Percentiles rank a stretch among this genome's conserved stretches.
Conservation (phyloP, 2,888 invertebrate genomes). For the Nemapogon koenigi region DNA sequence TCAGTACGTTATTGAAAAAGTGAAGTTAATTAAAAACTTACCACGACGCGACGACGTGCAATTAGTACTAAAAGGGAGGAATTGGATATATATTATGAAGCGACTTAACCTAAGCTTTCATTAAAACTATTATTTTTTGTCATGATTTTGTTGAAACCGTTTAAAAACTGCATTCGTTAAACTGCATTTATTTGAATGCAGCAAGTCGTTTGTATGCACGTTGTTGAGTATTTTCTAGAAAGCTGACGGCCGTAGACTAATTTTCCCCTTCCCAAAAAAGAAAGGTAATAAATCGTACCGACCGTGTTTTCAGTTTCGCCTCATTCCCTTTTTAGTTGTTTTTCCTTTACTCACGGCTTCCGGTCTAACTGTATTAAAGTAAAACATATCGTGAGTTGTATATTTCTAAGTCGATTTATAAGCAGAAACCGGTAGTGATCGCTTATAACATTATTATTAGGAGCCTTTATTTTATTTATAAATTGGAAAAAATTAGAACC, state of each 20-base stretch:
- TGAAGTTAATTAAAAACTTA: too few species aligned
- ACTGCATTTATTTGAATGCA: too few species aligned
- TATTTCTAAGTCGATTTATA: not conserved
- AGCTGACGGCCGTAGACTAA: not conserved
- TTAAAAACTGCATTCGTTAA: too few species aligned
- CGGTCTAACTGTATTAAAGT: not conserved
- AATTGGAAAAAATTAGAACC: not conserved
- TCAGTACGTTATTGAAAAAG: too few species aligned
- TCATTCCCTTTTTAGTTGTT: not conserved
- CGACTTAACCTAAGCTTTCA: too few species aligned
- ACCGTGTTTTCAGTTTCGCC: not conserved
- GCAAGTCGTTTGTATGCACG: too few species aligned
- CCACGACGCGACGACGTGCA: too few species aligned
- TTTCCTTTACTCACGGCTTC: not conserved
- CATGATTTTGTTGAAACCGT: too few species aligned
- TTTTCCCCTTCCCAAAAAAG: not conserved
- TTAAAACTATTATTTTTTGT: too few species aligned
- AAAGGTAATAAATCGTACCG: not conserved
- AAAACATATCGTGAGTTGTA: not conserved
- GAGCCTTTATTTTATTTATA: not conserved
- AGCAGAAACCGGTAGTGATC: not conserved
- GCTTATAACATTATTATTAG: not conserved
- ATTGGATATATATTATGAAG: too few species aligned
- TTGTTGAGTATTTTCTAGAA: too few species aligned
- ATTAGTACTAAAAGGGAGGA: too few species aligned